Evolutionary conservation across 2,888 invertebrate genomes (phyloP), one percentile per base, ranked within the genome.

Genomic region (Coelogynopora nodosa): DNA sequence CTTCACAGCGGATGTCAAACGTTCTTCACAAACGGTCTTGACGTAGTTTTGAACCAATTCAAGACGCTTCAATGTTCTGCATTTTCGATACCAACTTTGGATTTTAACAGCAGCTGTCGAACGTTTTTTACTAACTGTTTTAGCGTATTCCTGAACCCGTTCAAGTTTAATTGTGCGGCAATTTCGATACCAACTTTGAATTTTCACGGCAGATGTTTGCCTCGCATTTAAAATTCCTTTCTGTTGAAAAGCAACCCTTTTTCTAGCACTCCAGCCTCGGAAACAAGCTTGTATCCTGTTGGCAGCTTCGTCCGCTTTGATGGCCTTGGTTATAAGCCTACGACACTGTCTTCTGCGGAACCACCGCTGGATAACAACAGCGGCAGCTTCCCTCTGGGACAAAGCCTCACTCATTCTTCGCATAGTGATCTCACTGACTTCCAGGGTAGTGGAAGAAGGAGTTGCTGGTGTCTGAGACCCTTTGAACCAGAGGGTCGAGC

Each of bases 161-260:
- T n/a, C n/a, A n/a, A n/a, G n/a, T n/a, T n/a, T n/a, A n/a, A n/a
- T n/a, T n/a, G n/a, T n/a, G n/a, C n/a, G n/a, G n/a, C n/a, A n/a
- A n/a, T n/a, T n/a, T n/a, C 87, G 67, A 18, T 67, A 86, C 30
- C 67, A 67, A 28, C 86, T 81, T 87, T 90, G 90, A 26, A 90
- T 88, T 30, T 26, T 86, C 0, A 88, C 2, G 0, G 88, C 88
- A 26, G 89, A 88, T 5, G 18, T 49, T 49, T 49, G 5, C 49
- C 18, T 5, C 18, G 49, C 49, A n/a, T n/a, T n/a, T n/a, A n/a
- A n/a, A n/a, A n/a, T n/a, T n/a, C n/a, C n/a, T n/a, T n/a, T n/a
- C n/a, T n/a, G n/a, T n/a, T n/a, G n/a, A n/a, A n/a, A n/a, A n/a
- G 81, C 23, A 30, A 28, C 31, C 13, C 23, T 27, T 26, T 10